Evolutionary conservation across 2,797 vertebrate species (phyloP).

Genomic region (Leptatherina wallacei): DNA sequence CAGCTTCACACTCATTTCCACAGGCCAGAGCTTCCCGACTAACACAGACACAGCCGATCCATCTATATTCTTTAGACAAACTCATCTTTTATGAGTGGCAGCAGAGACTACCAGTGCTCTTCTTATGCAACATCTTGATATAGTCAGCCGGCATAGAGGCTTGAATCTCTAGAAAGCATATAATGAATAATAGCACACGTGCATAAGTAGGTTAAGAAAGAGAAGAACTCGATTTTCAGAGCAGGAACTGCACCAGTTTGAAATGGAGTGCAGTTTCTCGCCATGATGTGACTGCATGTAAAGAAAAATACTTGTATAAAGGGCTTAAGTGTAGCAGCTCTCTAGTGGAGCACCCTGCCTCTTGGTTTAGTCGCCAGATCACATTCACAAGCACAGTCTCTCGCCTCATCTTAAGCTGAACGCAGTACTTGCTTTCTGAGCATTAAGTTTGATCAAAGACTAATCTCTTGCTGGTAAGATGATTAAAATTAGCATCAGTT

Average conservation of each 20-base stretch:
- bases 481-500: conserved; percentile 82
- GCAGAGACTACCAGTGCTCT: conserved; percentile 55
- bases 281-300: conserved; percentile 39
- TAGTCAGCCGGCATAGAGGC: conserved; percentile 50
- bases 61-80: conserved; percentile 64
- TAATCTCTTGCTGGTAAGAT: conserved; percentile 73
- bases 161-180: conserved; percentile 66
- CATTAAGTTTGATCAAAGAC: conserved; percentile 79
- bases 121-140: conserved; percentile 71
- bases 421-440: conserved; percentile 66
- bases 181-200: conserved; percentile 71
- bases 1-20: conserved; percentile 65
- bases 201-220: conserved; percentile 43
- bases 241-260: conserved; percentile 47
- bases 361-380: conserved; percentile 43
- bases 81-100: conserved; percentile 57
- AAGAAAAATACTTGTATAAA: conserved; percentile 30
- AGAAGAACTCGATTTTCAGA: conserved; percentile 59
- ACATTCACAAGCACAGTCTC: conserved; percentile 36
- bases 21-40: conserved; percentile 60
- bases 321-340: conserved; percentile 49
- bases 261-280: conserved; percentile 55
- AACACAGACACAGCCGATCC: conserved; percentile 53
- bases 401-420: conserved; percentile 31
- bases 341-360: conserved; percentile 25